Percentiles rank a stretch among this genome's conserved stretches.
Conservation (phyloP, 2,888 invertebrate species). For the Incurvaria masculella region DNA sequence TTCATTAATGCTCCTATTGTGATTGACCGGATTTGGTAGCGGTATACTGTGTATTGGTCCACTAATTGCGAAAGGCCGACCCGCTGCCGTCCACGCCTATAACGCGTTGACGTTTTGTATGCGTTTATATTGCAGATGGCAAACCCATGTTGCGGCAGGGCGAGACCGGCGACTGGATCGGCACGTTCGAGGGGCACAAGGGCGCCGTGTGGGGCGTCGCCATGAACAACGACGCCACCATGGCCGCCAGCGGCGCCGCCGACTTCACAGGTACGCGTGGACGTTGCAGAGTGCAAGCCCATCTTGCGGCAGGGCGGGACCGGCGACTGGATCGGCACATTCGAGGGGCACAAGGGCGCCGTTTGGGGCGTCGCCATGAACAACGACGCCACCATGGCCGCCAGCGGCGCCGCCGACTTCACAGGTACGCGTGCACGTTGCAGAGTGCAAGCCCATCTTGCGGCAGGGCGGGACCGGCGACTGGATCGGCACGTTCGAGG, state of each 20-base stretch:
- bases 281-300: conserved; percentile 92
- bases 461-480: conserved; percentile 98
- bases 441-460: conserved; percentile 98
- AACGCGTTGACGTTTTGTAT: too few relatives aligned
- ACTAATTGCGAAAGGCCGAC: too few relatives aligned
- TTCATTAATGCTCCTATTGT: too few relatives aligned
- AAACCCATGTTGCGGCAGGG: conserved; percentile 98
- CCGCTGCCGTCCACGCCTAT: too few relatives aligned
- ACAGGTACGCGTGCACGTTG: conserved; percentile 72
- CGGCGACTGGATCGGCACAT: conserved; percentile 98
- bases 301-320: conserved; percentile 98
- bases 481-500: conserved; percentile 98
- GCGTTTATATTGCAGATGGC: conserved; percentile 86
- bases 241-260: conserved; percentile 94
- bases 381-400: conserved; percentile 84
- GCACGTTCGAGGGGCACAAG: conserved; percentile 97
- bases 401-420: conserved; percentile 96
- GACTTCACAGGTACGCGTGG: conserved; percentile 94
- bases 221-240: conserved; percentile 82
- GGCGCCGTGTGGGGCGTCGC: conserved; percentile 99
- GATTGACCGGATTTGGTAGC: too few relatives aligned
- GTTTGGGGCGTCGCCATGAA: conserved; percentile 98
- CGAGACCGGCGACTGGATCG: conserved; percentile 98
- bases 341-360: conserved; percentile 97
- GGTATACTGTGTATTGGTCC: too few relatives aligned